phyloP scores from a whole-genome alignment of 2,113 vertebrate genomes.

The Cyprinodon brontotheroides region DNA sequence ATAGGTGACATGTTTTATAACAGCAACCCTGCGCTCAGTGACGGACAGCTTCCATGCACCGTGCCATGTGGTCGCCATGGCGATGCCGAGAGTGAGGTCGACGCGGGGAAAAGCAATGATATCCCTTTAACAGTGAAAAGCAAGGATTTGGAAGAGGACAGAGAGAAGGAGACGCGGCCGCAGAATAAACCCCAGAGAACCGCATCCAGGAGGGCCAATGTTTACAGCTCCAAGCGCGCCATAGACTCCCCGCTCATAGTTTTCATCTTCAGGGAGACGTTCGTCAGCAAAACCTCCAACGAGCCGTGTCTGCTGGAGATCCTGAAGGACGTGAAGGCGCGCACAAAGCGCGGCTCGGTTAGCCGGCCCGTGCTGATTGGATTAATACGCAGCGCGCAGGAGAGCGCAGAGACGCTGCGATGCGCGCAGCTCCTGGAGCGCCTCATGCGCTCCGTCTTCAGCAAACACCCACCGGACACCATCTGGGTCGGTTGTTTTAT shows the following conservation, averaged over 20 bases:
- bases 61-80: not conserved
- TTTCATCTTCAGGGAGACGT: slow-evolving; percentile 76
- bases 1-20: slow-evolving; percentile 68
- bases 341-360: slow-evolving; percentile 53
- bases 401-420: slow-evolving; percentile 45
- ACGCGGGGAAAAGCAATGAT: not conserved
- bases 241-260: slow-evolving; percentile 74
- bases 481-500: slow-evolving; percentile 76
- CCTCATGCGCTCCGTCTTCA: slow-evolving; percentile 73
- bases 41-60: not conserved
- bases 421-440: slow-evolving; percentile 64
- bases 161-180: not conserved
- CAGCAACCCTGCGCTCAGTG: not conserved
- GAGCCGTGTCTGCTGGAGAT: slow-evolving; percentile 65
- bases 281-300: slow-evolving; percentile 49
- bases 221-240: slow-evolving; percentile 47
- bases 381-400: slow-evolving; percentile 60
- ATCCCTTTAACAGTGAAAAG: slow-evolving; percentile 10
- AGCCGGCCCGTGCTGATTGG: slow-evolving; percentile 74
- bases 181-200: slow-evolving; percentile 18
- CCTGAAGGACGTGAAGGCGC: slow-evolving; percentile 75
- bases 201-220: slow-evolving; percentile 9
- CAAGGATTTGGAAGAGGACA: not conserved
- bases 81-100: not conserved
- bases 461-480: slow-evolving; percentile 62